Base-by-base conservation (phyloP, 2,888 invertebrate genomes). In the Neoascia interrupta region DNA sequence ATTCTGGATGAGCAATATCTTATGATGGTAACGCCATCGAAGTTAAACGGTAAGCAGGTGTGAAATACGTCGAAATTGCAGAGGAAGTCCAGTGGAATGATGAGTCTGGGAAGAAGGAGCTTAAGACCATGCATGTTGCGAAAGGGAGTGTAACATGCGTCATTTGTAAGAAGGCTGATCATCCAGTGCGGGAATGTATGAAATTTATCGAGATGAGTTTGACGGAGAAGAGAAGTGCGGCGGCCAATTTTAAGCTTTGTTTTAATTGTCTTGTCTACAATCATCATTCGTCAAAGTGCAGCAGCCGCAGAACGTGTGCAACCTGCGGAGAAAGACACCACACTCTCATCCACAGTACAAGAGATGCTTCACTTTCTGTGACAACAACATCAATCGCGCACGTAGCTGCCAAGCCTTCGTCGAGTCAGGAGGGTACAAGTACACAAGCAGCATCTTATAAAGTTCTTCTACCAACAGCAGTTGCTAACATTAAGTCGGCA, bases 221-320 rank as follows among this genome's bases (percentile, higher is more conserved):
- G 1, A 23, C 21, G 3, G 56, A 58, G 3, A 26, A 21, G 16
- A 19, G n/a, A 26, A 15, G 2, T 5, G 36, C 28, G 0, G 31
- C 53, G 10, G 53, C 61, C 28, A 45, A 47, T 13, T 37, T 28
- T 16, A 72, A 54, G 26, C 16, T 47, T 11, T 61, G 54, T 15
- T 61, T 47, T 15, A 63, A 72, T 39, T 70, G 70, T 19, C 13
- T 58, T 2, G 58, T 56, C 6, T 41, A 58, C 15, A 58, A 68
- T 39, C 58, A 58, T 16, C 5, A 3, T 2, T 39, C 34, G 2
- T 31, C 18, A 16, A 58, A 58, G 8, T 69, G 58, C 11, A 69
- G 41, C 41, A 61, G 70, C 45, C 34, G 16, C n/a, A 37, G 61
- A n/a, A 70, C 5, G 8, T 60, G 51, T 23, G 8, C 3, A 5